Evolutionary conservation across 2,797 vertebrate species (phyloP), one percentile per base, ranked within the genome.

Genomic region (Muscicapa striata): DNA sequence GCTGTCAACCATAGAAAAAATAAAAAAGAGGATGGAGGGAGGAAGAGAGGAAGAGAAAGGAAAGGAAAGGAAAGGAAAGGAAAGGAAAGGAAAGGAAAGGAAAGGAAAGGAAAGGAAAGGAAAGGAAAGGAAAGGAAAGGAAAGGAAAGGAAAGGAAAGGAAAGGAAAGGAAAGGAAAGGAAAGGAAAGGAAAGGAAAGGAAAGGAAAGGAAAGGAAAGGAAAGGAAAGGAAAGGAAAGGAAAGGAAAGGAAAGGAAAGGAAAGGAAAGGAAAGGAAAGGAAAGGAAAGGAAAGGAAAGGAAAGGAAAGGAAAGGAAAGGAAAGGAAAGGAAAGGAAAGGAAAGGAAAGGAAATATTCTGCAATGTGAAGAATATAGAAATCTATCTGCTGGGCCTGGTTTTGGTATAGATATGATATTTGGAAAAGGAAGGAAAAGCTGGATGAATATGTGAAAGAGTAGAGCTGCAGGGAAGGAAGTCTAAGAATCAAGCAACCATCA

Each of bases 401-500:
- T 58, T 52, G 54, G 52, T 87, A 74, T 10, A 74, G 51, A 48
- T 80, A 40, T 55, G 32, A 7, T 49, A 40, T 80, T 72, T 81
- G 40, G 34, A 24, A 89, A 92, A 76, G 38, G 30, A 82, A 93
- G 36, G 72, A 70, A 63, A 80, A 83, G 13, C 54, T 67, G 62
- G 66, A 85, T 62, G 70, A 88, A 11, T 74, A 51, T 76, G 43
- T 59, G 55, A 95, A 91, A 89, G 62, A 67, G 54, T 64, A 76
- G 49, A 89, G 73, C 89, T 94, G 68, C 88, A 88, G 5, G 14
- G 81, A 91, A 3, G 15, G 79, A 87, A 75, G 62, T 38, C 67
- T 86, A 81, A 84, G 62, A 96, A 87, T 92, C 45, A 41, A 86
- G 82, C 40, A 66, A 48, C 83, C 73, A 84, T 93, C 91, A 92